These are phyloP conservation scores for Sesia bembeciformis DNA, from an alignment of 2,888 invertebrate genomes.

Conservation along the genomic window DNA sequence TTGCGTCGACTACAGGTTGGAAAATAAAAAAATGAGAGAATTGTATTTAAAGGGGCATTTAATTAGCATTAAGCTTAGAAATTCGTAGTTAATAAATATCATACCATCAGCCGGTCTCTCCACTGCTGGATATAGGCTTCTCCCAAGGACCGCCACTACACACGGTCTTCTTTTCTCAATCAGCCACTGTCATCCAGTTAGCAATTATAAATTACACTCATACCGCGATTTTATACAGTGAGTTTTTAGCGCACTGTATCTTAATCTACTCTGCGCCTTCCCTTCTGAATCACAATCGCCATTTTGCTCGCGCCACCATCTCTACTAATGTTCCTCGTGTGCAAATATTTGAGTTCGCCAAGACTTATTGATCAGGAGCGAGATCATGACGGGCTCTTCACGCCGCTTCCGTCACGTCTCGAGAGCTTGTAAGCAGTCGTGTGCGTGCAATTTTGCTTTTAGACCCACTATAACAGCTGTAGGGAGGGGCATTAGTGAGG, in stretches of 20 bases:
- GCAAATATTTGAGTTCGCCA: conserved; percentile 64
- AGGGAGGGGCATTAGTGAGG: too few relatives aligned
- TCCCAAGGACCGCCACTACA: too few relatives aligned
- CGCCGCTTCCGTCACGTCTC: conserved; percentile 59
- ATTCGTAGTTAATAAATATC: too few relatives aligned
- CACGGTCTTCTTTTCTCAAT: too few relatives aligned
- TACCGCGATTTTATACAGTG: not conserved
- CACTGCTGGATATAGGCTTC: too few relatives aligned
- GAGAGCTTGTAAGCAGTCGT: conserved; percentile 48
- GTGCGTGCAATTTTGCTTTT: conserved; percentile 29
- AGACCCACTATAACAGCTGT: not conserved
- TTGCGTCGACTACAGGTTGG: too few relatives aligned
- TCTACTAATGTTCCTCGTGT: conserved; percentile 56
- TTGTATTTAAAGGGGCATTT: too few relatives aligned
- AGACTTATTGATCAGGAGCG: conserved; percentile 62
- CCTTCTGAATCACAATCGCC: conserved; percentile 20
- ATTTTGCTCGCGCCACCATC: conserved; percentile 28
- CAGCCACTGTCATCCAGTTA: too few relatives aligned
- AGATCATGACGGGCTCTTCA: conserved; percentile 49
- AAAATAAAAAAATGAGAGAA: too few relatives aligned
- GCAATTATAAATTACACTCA: too few relatives aligned
- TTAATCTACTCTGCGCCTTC: not conserved
- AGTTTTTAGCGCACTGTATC: not conserved
- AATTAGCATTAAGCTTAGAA: too few relatives aligned
- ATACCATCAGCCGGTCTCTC: too few relatives aligned